phyloP scores from a whole-genome alignment of 2,113 vertebrate genomes.

The Vicugna pacos region DNA sequence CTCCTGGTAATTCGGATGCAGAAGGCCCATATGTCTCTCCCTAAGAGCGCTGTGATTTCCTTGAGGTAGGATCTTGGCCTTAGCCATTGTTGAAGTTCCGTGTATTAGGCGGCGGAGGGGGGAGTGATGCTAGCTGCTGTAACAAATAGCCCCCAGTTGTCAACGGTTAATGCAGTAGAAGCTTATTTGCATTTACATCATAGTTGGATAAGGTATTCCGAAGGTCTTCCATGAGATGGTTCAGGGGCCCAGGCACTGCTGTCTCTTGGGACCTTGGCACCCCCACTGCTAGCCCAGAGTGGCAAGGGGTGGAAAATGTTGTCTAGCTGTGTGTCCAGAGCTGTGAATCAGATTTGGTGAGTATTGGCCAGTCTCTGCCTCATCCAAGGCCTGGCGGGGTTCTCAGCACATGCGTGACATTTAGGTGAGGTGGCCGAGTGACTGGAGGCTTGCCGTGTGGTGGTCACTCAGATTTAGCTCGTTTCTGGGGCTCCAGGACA shows the following conservation, averaged over 20 bases:
- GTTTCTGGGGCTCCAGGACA: not conserved
- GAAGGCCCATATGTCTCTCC: not conserved
- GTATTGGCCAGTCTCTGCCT: fast-evolving
- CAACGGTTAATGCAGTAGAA: not conserved
- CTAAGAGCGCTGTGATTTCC: not conserved
- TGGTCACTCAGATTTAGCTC: not conserved
- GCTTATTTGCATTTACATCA: fast-evolving
- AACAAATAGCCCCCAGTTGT: fast-evolving
- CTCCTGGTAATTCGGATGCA: not conserved
- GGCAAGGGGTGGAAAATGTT: too few species aligned
- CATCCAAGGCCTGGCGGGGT: fast-evolving
- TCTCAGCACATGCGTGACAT: not conserved
- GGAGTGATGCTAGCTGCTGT: not conserved
- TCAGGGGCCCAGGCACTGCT: not conserved
- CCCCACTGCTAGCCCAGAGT: not conserved
- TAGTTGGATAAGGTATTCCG: not conserved
- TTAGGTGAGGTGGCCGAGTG: not conserved
- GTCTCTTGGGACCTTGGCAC: not conserved
- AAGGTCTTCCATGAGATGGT: not conserved
- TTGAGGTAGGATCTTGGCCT: not conserved
- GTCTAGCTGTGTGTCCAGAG: not conserved
- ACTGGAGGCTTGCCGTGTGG: not conserved
- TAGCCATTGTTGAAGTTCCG: fast-evolving
- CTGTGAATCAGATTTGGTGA: fast-evolving
- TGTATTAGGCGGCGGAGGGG: not conserved